Evolutionary conservation across 2,797 vertebrate genomes (phyloP).

Genomic region (Anniella stebbinsi): DNA sequence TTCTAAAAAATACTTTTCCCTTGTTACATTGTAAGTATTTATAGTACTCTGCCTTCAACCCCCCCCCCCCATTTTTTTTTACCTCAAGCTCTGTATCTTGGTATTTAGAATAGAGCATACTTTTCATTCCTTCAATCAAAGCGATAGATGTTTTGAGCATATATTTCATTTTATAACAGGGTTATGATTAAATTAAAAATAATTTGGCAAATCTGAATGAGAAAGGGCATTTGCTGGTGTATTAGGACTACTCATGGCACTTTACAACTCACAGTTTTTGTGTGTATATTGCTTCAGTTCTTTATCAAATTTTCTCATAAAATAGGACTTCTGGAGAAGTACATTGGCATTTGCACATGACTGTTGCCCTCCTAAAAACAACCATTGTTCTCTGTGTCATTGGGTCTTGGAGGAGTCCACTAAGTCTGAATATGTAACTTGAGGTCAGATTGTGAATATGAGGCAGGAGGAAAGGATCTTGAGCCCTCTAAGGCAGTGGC

Average conservation of each 20-base stretch:
- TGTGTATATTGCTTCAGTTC: not conserved
- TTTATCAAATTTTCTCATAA: not conserved
- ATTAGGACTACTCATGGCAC: not conserved
- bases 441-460: not conserved
- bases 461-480: not conserved
- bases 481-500: too few relatives aligned
- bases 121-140: slow-evolving; percentile 14
- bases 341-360: not conserved
- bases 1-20: not conserved
- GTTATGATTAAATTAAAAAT: not conserved
- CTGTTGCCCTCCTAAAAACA: not conserved
- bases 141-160: not conserved
- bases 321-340: not conserved
- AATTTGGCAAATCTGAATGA: not conserved
- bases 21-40: not conserved
- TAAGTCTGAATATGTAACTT: not conserved
- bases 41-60: too few relatives aligned
- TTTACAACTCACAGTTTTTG: not conserved
- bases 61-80: too few relatives aligned
- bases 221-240: not conserved
- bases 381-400: not conserved
- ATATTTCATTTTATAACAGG: not conserved
- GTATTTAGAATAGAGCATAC: fast-evolving
- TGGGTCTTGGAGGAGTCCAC: not conserved
- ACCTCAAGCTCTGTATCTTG: not conserved